Evolutionary conservation across 2,113 vertebrate genomes (phyloP), one percentile per base, ranked within the genome.

Genomic region (Oceanodroma tethys): DNA sequence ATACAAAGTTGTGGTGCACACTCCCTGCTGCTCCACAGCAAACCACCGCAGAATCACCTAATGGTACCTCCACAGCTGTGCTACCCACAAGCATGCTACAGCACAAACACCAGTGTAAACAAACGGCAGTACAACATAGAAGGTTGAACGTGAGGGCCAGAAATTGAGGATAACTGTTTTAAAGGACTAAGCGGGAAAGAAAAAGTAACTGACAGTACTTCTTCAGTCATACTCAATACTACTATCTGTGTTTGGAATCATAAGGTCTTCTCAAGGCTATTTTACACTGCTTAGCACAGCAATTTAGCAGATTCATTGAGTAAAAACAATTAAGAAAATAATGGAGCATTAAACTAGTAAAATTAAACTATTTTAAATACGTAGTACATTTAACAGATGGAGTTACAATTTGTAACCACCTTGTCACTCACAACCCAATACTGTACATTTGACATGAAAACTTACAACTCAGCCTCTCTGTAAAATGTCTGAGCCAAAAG

Each of bases 1-100:
- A 30, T 15, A 20, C 1, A 1, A 65, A 72, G 23, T 40, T 29
- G 8, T 29, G 42, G 43, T 13, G 29, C 7, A 0, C 16, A 10
- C 53, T 88, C 50, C 60, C 72, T 82, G 23, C 43, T 8, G 23
- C 72, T 88, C 36, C 50, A 34, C 30, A 81, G 73, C 60, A 93
- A 94, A 86, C 90, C 86, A 93, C 88, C 47, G 1, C 36, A 34
- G 38, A 19, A 60, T 86, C 71, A 79, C 85, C 80, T 71, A 52
- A 5, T 4, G 13, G 15, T 32, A 42, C 82, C 94, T 86, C 62
- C 56, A 38, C 72, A 96, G 92, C 88, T 85, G 86, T 22, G 19
- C 52, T 52, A 10, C 92, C 91, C 92, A 74, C 91, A 80, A 29
- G 52, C n/a, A 19, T 5, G 5, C 42, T 45, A 34, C 38, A 68